Base-by-base conservation (phyloP, 2,113 vertebrate species). In the Carollia perspicillata region DNA sequence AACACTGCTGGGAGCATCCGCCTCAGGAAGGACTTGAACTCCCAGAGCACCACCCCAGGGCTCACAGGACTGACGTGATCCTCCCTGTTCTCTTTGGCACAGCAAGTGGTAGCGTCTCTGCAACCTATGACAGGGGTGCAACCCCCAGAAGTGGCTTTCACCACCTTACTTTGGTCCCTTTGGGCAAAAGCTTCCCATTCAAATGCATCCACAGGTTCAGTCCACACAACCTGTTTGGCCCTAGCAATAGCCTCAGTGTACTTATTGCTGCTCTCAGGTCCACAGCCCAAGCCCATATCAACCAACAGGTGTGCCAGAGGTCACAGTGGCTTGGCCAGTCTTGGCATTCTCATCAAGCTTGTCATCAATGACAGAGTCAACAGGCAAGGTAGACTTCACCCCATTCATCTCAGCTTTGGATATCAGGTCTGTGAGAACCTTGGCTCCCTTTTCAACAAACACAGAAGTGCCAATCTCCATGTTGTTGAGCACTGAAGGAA, bases 61-160 rank as follows among this genome's bases (percentile, higher is more conserved):
- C 99, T 99, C 66, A 99, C 99, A 6, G 99, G 99, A 97, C 99
- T 99, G 92, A 99, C 99, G 98, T 99, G 99, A 97, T 99, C 99
- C 96, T 99, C 99, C 0, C 99, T 99, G 98, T 99, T 98, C 99
- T 99, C 99, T 98, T 99, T 99, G 72, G 99, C 99, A 93, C 99
- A 99, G 98, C 99, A 99, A 85, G 99, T 99, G 37, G 99, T 99
- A 2, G 99, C 99, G 98, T 99, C 99, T 79, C 99, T 99, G 96
- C 99, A 99, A 98, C 99, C 99, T 99, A 99, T 99, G 97, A 99
- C 99, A 81, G 99, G 99, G 98, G 99, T 97, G 96, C 98, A 99
- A 90, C 99, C 99, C 9, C 98, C 97, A 71, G 98, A 98, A 96
- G 99, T 99, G 93, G 99, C 99, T 97, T 99, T 99, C 42, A 99